Evolutionary conservation across 2,113 vertebrate genomes (phyloP), one percentile per base, ranked within the genome.

Genomic region (Gorsachius goisagi): DNA sequence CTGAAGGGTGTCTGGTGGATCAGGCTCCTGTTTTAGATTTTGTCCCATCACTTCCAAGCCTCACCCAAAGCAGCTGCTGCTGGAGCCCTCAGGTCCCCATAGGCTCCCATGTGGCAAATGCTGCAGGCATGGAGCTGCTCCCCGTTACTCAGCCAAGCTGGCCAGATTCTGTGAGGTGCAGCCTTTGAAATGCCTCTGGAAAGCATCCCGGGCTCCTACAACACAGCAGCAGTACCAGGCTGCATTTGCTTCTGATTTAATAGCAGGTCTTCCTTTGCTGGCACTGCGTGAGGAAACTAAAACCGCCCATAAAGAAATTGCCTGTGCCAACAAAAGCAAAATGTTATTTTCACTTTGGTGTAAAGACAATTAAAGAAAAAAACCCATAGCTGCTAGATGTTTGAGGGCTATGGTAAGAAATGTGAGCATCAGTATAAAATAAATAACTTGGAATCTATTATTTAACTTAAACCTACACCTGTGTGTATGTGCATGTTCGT

Each of bases 401-500:
- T 66, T 60, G 59, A 62, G 15, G 50, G 24, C 39, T 72, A 7
- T 22, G 17, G 60, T 41, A 63, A 66, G 68, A 80, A 73, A 73
- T 20, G 33, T 30, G 47, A 47, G 30, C n/a, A 26, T 26, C 4
- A 1, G 11, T 75, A 15, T 28, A 35, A 76, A 55, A 69, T 45
- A 68, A 62, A 9, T 41, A 62, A 41, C n/a, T 47, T 10, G 6
- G 30, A 77, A 77, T 21, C 26, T 77, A 71, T 63, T 56, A 35
- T 63, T 68, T 63, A 56, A 56, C 49, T 32, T 64, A 49, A 62
- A 26, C 14, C 14, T 62, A 22, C 35, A 49, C 9, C 19, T 53
- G 5, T 2, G 0, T 9, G 10, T 41, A 21, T 10, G 24, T 39
- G 17, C 1, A 2, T 27, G 27, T 83, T 53, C 9, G 10, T 24